phyloP scores from a whole-genome alignment of 2,888 invertebrate genomes.

The Caenorhabditis sp. region DNA sequence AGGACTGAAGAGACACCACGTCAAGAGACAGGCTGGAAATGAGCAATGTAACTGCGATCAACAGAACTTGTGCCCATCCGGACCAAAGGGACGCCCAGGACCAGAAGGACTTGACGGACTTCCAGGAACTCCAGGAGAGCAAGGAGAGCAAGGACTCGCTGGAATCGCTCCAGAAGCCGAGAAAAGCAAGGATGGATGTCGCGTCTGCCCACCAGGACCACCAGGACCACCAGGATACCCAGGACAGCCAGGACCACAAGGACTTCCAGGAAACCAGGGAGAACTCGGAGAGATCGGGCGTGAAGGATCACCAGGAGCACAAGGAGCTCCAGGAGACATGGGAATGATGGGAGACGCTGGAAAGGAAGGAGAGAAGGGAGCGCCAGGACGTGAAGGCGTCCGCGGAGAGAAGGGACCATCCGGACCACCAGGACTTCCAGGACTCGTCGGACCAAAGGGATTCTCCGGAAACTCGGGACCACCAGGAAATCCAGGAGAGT shows the following conservation, averaged over 20 bases:
- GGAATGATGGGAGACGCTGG: constrained; percentile 83
- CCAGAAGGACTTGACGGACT: constrained; percentile 82
- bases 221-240: constrained; percentile 76
- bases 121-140: constrained; percentile 73
- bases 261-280: constrained; percentile 83
- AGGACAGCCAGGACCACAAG: constrained; percentile 80
- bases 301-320: constrained; percentile 84
- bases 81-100: constrained; percentile 80
- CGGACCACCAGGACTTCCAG: constrained; percentile 85
- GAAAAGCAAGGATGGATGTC: constrained; percentile 65
- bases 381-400: constrained; percentile 83
- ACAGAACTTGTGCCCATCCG: constrained; percentile 69
- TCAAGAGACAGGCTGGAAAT: constrained; percentile 64
- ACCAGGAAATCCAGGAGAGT: constrained; percentile 86
- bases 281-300: constrained; percentile 83
- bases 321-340: constrained; percentile 72
- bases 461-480: constrained; percentile 84
- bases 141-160: constrained; percentile 68
- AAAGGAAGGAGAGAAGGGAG: constrained; percentile 76
- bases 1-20: constrained; percentile 55
- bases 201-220: constrained; percentile 73
- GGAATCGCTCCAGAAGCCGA: constrained; percentile 68
- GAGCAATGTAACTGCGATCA: constrained; percentile 72
- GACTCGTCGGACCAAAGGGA: constrained; percentile 84
- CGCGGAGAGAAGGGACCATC: constrained; percentile 84